Evolutionary conservation across 2,888 invertebrate species (phyloP).

Genomic region (Tridacna crocea): DNA sequence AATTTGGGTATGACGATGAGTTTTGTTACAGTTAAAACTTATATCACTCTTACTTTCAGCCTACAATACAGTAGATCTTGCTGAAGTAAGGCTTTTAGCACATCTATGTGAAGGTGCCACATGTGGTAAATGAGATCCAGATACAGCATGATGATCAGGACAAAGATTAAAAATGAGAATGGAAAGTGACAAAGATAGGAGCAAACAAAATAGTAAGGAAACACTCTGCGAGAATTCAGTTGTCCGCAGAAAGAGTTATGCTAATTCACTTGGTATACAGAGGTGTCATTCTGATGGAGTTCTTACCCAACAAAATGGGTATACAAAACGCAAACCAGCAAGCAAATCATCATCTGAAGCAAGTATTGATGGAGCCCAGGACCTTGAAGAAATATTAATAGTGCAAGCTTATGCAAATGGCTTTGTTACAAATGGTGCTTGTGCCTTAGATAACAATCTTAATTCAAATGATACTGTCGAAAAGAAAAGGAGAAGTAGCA

Average conservation of each 20-base stretch:
- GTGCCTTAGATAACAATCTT: neutral
- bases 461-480: conserved; percentile 8
- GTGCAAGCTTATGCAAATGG: conserved; percentile 13
- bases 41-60: too few species aligned
- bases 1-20: too few species aligned
- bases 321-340: conserved; percentile 2
- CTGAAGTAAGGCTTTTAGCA: too few species aligned
- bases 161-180: conserved; percentile 12
- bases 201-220: neutral
- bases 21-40: too few species aligned
- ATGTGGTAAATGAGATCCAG: neutral
- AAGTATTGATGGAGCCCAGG: conserved; percentile 17
- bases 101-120: too few species aligned
- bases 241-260: neutral
- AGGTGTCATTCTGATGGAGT: conserved; percentile 37
- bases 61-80: too few species aligned
- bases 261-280: conserved; percentile 24
- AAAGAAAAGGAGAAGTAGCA: neutral
- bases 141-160: conserved; percentile 8
- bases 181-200: conserved; percentile 11
- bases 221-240: neutral
- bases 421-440: neutral
- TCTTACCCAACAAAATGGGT: conserved; percentile 13
- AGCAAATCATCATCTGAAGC: conserved; percentile 32
- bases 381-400: neutral